Base-by-base conservation (phyloP, 2,113 vertebrate genomes). In the Dicentrarchus labrax region DNA sequence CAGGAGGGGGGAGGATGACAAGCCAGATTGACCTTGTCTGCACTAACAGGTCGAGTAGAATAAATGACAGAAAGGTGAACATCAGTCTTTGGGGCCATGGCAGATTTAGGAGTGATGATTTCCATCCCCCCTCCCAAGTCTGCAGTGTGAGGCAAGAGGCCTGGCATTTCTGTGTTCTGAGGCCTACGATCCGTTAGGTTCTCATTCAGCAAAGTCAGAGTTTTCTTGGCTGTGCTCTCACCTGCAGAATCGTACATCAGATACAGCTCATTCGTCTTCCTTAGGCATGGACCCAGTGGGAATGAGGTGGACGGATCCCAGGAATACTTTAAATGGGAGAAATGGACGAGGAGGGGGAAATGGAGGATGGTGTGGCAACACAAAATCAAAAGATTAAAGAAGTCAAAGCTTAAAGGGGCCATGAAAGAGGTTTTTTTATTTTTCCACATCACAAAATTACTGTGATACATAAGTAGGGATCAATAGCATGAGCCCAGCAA, bases 21-120 rank as follows among this genome's bases (percentile, higher is more conserved):
- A 76, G 82, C 70, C 73, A 84, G 86, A 90, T 61, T 92, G 86
- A 92, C 90, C 90, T 92, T 87, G 86, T 90, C 78, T 74, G 73
- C n/a, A 0, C 54, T 4, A 70, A 81, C 81, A 88, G 84, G 74
- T 83, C 68, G 45, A 76, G 75, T 53, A 61, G 78, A 86, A 91
- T 74, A 88, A 84, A 88, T 78, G 81, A 75, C 61, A 76, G 75
- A 72, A 70, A 62, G 82, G 77, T 84, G 84, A 87, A 80, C 84
- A 90, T 88, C 82, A 57, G 61, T 91, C 84, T 85, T 88, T 71
- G 19, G 68, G 66, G 53, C 81, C 36, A 4, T 71, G 84, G 71
- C 86, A 78, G 76, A 85, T 91, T 76, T 59, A 76, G 80, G 86
- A 87, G 76, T 62, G 82, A 91, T 89, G 78, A 76, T 84, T 72